Evolutionary conservation across 2,797 vertebrate species (phyloP), one percentile per base, ranked within the genome.

Genomic region (Champsocephalus esox): DNA sequence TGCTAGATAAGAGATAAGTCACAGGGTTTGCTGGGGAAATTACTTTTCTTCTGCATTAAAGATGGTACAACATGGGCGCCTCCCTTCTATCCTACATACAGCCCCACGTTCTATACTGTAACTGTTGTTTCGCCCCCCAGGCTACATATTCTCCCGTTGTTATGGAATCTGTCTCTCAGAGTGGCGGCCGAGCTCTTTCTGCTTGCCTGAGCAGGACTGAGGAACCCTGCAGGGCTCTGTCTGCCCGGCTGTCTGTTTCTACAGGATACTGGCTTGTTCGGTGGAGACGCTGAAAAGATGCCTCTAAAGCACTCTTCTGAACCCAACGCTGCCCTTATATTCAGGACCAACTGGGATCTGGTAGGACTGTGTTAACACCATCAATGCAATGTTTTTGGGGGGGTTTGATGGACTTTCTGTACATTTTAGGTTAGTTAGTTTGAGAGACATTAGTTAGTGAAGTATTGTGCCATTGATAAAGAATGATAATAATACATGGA

Each of bases 151-250:
- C 84, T 61, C 80, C 82, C 66, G 81, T 87, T 87, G 85, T 90
- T 80, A 61, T 84, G 89, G 90, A 92, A 93, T 94, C 89, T 72
- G 77, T 86, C 87, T 88, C 28, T 87, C 77, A 74, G 80, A 75
- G 77, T 81, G 88, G 90, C 88, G 81, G 84, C 80, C 66, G 62
- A 80, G 83, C 56, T 84, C 88, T 87, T 87, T 79, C 87, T 92
- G 87, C 95, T 77, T 93, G 95, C 83, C 91, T 92, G 90, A 89
- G 88, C 93, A 93, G 72, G 82, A 91, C 86, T 74, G 62, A 84
- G 82, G 81, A 90, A 75, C 91, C 91, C 91, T 75, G 86, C 83
- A 81, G 90, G 91, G 83, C 78, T 74, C 73, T 1, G 73, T 84
- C 83, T 85, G 85, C 59, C 67, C 49, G 77, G 60, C 82, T 83